phyloP scores from a whole-genome alignment of 1,140 invertebrate species.

The Proctacanthus coquilletti region DNA sequence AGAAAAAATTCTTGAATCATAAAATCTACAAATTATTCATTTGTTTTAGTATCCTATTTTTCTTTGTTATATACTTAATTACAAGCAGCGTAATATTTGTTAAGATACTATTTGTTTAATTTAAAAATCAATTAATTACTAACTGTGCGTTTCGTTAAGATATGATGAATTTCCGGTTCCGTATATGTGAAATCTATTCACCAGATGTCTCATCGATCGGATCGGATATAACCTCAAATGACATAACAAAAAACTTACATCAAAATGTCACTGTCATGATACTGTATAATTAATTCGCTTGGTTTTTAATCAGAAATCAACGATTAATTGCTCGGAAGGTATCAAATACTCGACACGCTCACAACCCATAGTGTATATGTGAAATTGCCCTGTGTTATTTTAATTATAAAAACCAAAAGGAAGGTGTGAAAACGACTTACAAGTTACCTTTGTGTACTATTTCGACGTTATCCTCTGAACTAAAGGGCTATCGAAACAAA shows the following conservation, averaged over 20 bases:
- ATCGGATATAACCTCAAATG: not conserved
- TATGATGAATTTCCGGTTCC: not conserved
- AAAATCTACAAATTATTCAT: too few species aligned
- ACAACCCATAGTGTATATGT: not conserved
- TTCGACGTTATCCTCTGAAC: not conserved
- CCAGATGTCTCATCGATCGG: not conserved
- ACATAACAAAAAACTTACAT: not conserved
- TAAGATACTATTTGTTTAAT: not conserved
- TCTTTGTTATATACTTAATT: not conserved
- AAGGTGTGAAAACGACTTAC: not conserved
- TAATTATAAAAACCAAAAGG: not conserved
- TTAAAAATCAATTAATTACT: not conserved
- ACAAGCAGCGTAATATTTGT: too few species aligned
- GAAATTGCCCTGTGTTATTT: not conserved
- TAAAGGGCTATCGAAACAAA: not conserved
- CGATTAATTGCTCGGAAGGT: not conserved
- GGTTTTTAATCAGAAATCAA: too few species aligned
- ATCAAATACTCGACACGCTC: not conserved
- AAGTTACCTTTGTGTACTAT: not conserved
- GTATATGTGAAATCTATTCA: not conserved
- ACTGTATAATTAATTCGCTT: too few species aligned
- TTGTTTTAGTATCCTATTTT: constrained; percentile 15
- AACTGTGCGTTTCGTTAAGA: not conserved
- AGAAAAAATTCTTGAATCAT: too few species aligned
- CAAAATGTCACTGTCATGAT: not conserved